These are phyloP conservation scores for Solenopsis fugax DNA, from an alignment of 1,140 invertebrate species.

Conservation along the genomic window DNA sequence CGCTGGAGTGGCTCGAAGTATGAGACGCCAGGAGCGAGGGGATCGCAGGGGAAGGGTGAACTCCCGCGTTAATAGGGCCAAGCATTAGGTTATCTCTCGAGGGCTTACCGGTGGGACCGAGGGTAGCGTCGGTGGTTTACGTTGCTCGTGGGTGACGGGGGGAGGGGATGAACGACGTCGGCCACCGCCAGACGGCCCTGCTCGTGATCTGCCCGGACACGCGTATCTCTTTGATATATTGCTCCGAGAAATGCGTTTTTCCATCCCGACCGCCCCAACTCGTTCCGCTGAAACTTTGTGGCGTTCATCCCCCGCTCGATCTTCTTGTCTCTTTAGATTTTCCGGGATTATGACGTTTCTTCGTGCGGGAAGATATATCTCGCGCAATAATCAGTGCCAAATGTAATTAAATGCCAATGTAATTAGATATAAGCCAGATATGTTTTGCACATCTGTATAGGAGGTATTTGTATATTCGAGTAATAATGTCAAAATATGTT, in stretches of 20 bases:
- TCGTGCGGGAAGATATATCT: neutral
- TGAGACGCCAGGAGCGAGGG: neutral
- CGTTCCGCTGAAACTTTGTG: constrained; percentile 61
- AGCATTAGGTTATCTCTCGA: constrained; percentile 81
- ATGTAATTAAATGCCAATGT: constrained; percentile 6
- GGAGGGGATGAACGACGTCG: constrained; percentile 56
- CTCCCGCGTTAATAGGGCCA: constrained; percentile 76
- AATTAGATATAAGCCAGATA: neutral
- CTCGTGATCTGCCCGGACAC: constrained; percentile 72
- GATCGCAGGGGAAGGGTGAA: neutral
- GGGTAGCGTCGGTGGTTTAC: constrained; percentile 49
- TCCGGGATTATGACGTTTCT: constrained; percentile 55
- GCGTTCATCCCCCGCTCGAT: constrained; percentile 63
- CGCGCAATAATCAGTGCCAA: neutral
- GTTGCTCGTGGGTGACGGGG: constrained; percentile 39
- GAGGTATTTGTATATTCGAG: neutral
- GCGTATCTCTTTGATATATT: constrained; percentile 79
- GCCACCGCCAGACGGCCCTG: constrained; percentile 24
- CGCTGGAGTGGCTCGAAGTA: neutral
- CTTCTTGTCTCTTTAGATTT: constrained; percentile 53
- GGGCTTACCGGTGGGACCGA: constrained; percentile 44
- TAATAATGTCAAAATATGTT: neutral
- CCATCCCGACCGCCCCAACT: neutral
- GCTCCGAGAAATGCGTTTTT: constrained; percentile 69
- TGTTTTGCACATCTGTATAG: neutral